Base-by-base conservation (phyloP, 1,140 invertebrate genomes). In the Mamestra configurata region DNA sequence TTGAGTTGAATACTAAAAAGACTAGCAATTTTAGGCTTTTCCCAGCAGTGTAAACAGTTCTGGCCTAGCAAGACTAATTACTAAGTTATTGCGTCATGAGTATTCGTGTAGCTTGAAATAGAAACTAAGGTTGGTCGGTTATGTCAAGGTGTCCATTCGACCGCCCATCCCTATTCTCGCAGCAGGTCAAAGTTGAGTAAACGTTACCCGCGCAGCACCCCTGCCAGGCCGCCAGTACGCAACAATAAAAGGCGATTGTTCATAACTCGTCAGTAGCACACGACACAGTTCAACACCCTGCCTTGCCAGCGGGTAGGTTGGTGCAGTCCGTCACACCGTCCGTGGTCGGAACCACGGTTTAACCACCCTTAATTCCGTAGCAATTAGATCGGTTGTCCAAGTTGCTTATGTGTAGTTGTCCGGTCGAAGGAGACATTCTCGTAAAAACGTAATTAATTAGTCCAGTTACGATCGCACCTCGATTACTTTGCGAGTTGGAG, bases 381-480 rank as follows among this genome's bases (percentile, higher is more conserved):
- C 53, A 24, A 10, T 15, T 27, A 27, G 22, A 10, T 0, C 6
- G 51, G 18, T 53, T 24, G 7, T 53, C 20, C 6, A 11, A 49
- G 13, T 46, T 15, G n/a, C n/a, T n/a, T n/a, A n/a, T n/a, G 43
- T 49, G 15, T 7, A 35, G 27, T 15, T 20, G 35, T 1, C 6
- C 1, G 35, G 22, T 20, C 15, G 22, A 66, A 40, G 35, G 43
- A n/a, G 18, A 20, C 61, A 3, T 2, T 20, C 40, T 46, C 66
- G 40, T 70, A 70, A 70, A 70, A 70, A 70, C 13, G 66, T 46
- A 24, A 70, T 70, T 70, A 70, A 70, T 70, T 70, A 70, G 66
- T 27, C 11, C 15, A 46, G 40, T 24, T 27, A n/a, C 20, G 64
- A 46, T 43, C 64, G 37, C 59, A 37, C 37, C 37, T 20, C 66